Evolutionary conservation across 2,888 invertebrate species (phyloP).

Genomic region (Ethmia dodecea): DNA sequence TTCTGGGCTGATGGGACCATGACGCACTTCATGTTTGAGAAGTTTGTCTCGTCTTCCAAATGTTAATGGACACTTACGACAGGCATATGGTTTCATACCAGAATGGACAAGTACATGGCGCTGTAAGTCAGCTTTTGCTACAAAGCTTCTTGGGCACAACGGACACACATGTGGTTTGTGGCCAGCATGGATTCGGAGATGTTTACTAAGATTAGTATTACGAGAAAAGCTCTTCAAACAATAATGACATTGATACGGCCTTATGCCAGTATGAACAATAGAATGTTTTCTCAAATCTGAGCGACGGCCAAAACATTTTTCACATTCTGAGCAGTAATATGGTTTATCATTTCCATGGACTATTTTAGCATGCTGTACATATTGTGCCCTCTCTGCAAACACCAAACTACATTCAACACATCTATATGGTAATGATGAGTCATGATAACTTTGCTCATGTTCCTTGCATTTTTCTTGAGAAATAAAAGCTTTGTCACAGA

Average conservation of each 20-base stretch:
- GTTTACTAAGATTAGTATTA: constrained; percentile 87
- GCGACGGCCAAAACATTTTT: constrained; percentile 82
- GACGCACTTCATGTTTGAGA: constrained; percentile 80
- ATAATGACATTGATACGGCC: constrained; percentile 84
- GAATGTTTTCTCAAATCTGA: constrained; percentile 86
- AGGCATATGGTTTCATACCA: constrained; percentile 81
- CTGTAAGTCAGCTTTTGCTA: constrained; percentile 81
- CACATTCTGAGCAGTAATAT: constrained; percentile 83
- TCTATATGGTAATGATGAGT: constrained; percentile 77
- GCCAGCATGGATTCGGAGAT: constrained; percentile 84
- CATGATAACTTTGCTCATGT: constrained; percentile 81
- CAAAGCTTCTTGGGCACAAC: constrained; percentile 84
- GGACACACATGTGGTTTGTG: constrained; percentile 85
- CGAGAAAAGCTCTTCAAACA: constrained; percentile 86
- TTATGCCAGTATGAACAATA: constrained; percentile 86
- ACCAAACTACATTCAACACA: constrained; percentile 79
- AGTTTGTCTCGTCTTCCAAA: constrained; percentile 84
- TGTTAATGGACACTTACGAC: constrained; percentile 80
- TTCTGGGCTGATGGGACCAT: constrained; percentile 60
- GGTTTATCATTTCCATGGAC: constrained; percentile 84
- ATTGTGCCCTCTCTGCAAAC: constrained; percentile 79
- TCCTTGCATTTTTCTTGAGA: constrained; percentile 79
- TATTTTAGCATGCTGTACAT: constrained; percentile 81
- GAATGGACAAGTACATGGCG: constrained; percentile 83
- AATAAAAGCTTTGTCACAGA: constrained; percentile 84